Percentiles rank a stretch among this genome's conserved stretches.
Evolutionary conservation across 2,888 invertebrate species (phyloP).

Genomic region (Phengaris alcon): DNA sequence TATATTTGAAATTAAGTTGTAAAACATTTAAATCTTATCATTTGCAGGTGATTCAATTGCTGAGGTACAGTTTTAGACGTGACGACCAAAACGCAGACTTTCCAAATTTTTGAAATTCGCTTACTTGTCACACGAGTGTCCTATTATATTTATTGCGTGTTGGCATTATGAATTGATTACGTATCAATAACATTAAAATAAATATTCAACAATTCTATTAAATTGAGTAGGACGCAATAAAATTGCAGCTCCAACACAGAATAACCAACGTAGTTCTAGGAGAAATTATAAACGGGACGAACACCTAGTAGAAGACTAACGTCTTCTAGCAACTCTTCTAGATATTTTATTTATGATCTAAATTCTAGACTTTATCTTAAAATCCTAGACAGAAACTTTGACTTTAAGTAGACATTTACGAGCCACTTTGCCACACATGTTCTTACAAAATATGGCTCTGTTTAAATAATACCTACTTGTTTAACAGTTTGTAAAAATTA

Average conservation of each 20-base stretch:
- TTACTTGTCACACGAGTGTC: neutral
- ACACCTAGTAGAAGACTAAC: no score
- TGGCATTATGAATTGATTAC: conserved; percentile 21
- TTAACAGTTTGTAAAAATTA: neutral
- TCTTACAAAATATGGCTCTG: neutral
- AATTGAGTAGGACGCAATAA: conserved; percentile 4
- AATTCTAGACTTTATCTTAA: no score
- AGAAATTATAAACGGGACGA: no score
- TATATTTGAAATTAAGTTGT: neutral
- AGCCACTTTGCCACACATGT: neutral
- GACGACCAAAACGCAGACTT: conserved; percentile 21
- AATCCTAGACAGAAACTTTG: no score
- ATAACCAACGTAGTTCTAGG: neutral
- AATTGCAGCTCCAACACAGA: neutral
- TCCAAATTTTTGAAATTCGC: conserved; percentile 18
- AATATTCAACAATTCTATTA: conserved; percentile 41
- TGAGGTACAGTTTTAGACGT: neutral
- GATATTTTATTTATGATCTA: no score
- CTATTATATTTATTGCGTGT: conserved; percentile 6
- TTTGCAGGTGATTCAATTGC: neutral
- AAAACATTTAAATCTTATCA: conserved; percentile 13
- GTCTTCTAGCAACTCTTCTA: no score
- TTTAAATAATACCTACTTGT: neutral
- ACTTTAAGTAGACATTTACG: no score
- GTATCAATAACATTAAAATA: neutral